Conservation (phyloP, 1,140 invertebrate genomes). For the Lordiphosa clarofinis region DNA sequence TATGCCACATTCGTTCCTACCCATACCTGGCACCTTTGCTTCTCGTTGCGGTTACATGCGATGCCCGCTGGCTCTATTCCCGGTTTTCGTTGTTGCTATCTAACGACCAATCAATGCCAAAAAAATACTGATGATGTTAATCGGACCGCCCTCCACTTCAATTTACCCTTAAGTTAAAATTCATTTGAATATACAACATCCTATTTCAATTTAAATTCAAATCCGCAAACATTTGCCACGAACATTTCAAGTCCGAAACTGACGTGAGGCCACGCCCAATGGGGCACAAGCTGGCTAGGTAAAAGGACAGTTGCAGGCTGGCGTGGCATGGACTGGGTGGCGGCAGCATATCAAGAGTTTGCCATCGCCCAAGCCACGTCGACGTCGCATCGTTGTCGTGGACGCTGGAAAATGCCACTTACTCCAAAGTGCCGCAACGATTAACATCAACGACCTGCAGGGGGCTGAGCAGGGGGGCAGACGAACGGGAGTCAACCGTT, state of each 20-base stretch:
- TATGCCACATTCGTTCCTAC: slow-evolving; percentile 7
- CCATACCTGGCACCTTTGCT: slow-evolving; percentile 35
- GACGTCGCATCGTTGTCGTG: slow-evolving; percentile 51
- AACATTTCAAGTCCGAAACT: slow-evolving; percentile 66
- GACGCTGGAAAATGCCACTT: slow-evolving; percentile 75
- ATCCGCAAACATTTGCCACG: slow-evolving; percentile 77
- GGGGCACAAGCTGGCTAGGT: slow-evolving; percentile 6
- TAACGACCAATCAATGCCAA: slow-evolving; percentile 78
- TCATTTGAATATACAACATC: slow-evolving; percentile 79
- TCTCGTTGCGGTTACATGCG: slow-evolving; percentile 59
- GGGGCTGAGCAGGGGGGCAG: background rate
- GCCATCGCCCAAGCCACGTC: slow-evolving; percentile 32
- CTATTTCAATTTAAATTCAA: slow-evolving; percentile 80
- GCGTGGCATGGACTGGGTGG: slow-evolving; percentile 20
- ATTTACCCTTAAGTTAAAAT: slow-evolving; percentile 79
- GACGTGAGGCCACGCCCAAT: slow-evolving; percentile 63
- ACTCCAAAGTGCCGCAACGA: slow-evolving; percentile 75
- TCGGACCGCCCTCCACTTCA: slow-evolving; percentile 47
- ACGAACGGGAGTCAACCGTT: slow-evolving; percentile 43
- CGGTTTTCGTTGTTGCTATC: slow-evolving; percentile 56
- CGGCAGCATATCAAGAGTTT: slow-evolving; percentile 57
- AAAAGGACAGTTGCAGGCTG: slow-evolving; percentile 30
- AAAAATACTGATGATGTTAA: slow-evolving; percentile 75
- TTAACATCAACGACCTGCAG: slow-evolving; percentile 74
- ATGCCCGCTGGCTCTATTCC: slow-evolving; percentile 50